These are phyloP conservation scores for Drosophila paranaensis DNA, from an alignment of 2,888 invertebrate genomes.

Conservation along the genomic window DNA sequence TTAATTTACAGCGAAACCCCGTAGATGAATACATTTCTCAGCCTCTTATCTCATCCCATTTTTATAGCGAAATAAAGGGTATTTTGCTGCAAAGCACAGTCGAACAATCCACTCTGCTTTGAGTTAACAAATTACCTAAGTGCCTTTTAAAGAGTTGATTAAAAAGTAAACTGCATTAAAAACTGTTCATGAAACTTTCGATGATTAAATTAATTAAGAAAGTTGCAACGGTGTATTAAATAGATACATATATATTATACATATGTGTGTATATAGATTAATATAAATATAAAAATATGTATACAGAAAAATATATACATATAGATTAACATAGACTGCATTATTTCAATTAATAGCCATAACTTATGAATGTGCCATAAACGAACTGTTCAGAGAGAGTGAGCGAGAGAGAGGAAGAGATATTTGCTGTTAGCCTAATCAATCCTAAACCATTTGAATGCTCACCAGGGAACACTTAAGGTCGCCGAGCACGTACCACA, in stretches of 20 bases:
- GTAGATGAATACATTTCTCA: too few relatives aligned
- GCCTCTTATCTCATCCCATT: not conserved
- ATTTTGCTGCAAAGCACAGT: too few relatives aligned
- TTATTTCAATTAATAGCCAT: slow-evolving; percentile 38
- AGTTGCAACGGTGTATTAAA: not conserved
- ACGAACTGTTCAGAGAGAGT: not conserved
- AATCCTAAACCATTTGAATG: slow-evolving; percentile 53
- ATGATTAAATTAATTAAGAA: slow-evolving; percentile 5
- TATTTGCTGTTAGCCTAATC: slow-evolving; percentile 28
- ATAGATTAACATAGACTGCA: not conserved
- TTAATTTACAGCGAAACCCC: not conserved
- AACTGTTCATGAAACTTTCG: not conserved
- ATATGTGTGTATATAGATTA: not conserved
- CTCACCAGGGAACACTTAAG: slow-evolving; percentile 56
- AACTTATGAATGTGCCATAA: slow-evolving; percentile 29
- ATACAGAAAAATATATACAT: not conserved
- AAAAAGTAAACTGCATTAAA: slow-evolving; percentile 2
- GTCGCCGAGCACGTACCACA: slow-evolving; percentile 45
- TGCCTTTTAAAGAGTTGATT: slow-evolving; percentile 7
- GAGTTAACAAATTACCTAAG: not conserved
- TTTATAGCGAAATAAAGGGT: not conserved
- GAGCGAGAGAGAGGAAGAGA: slow-evolving; percentile 2
- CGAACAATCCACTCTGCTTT: not conserved
- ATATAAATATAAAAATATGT: not conserved
- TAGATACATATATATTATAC: not conserved